phyloP scores from a whole-genome alignment of 2,797 vertebrate genomes.

The Labeo calbasu region DNA sequence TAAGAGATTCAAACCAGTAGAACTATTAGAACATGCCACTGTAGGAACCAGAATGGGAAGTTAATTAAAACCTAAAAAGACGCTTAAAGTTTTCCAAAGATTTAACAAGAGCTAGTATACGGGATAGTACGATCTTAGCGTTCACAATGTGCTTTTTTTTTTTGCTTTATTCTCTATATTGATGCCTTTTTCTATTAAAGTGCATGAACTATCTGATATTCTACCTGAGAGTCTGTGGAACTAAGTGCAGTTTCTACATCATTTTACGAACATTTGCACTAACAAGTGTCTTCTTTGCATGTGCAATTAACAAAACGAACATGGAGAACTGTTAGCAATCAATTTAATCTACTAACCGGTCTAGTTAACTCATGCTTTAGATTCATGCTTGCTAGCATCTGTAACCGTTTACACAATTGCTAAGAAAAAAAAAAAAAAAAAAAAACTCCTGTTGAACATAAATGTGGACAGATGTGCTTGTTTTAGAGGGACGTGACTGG shows the following conservation, averaged over 20 bases:
- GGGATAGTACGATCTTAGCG: constrained; percentile 34
- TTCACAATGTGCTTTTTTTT: constrained; percentile 52
- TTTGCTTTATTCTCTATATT: constrained; percentile 40
- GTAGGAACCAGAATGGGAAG: not conserved
- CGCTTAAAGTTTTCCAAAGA: not conserved
- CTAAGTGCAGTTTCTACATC: constrained; percentile 68
- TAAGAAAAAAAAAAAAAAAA: constrained; percentile 16
- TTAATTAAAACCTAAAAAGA: not conserved
- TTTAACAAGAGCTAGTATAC: constrained; percentile 1
- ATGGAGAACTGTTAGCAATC: constrained; percentile 29
- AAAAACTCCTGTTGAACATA: constrained; percentile 7
- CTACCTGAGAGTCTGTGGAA: constrained; percentile 78
- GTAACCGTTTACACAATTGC: constrained; percentile 35
- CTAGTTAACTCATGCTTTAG: constrained; percentile 41
- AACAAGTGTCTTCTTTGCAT: constrained; percentile 4
- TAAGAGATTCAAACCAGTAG: not conserved
- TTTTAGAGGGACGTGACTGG: constrained; percentile 29
- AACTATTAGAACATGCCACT: not conserved
- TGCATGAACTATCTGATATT: constrained; percentile 73
- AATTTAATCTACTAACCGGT: constrained; percentile 26
- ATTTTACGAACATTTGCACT: constrained; percentile 44
- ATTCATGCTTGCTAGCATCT: constrained; percentile 36
- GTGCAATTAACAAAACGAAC: constrained; percentile 33
- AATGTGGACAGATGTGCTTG: constrained; percentile 23
- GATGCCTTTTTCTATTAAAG: constrained; percentile 70